Base-by-base conservation (phyloP, 2,888 invertebrate genomes). In the Sphecodes monilicornis region DNA sequence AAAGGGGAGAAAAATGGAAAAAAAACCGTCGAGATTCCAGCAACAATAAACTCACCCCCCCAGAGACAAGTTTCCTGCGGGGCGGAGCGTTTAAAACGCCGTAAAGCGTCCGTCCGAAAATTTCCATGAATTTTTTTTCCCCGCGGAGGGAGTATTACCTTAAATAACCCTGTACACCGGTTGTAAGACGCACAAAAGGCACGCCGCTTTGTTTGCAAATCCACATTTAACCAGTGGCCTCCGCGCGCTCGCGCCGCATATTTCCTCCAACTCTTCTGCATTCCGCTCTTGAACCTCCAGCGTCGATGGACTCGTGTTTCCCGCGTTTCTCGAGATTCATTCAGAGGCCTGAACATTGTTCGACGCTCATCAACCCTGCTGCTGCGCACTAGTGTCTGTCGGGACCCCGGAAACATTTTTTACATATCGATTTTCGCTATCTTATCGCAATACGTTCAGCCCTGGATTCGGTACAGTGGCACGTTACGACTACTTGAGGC, bases 81-180 rank as follows among this genome's bases (percentile, higher is more conserved):
- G 50, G 76, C 13, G 66, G 22, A n/a, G 43, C 72, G 68, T 78
- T 81, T 78, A 71, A 80, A 80, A 76, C 57, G 46, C 57, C 26
- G 76, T 70, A 70, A 80, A 46, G n/a, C 77, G 77, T 80, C 69
- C 80, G 70, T 77, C 68, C 70, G 64, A 77, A 80, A 80, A 80
- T 80, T 77, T 70, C 76, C 69, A 71, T 77, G 80, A 80, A 77
- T 71, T 66, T 66, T 66, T 66, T 66, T 11, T 11, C 4, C 22
- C 36, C 18, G 39, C 32, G 88, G 91, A 88, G 89, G 85, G 91
- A 89, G 66, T 72, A 72, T 81, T 68, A 68, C 79, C 36, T 72
- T 72, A 78, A 68, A 57, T 43, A 78, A 81, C 54, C 43, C 78
- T 41, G 71, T 80, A 66, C 50, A n/a, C 10, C 54, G 66, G 32